These are phyloP conservation scores for Chouioia cunea DNA, from an alignment of 2,888 invertebrate species.

Conservation along the genomic window DNA sequence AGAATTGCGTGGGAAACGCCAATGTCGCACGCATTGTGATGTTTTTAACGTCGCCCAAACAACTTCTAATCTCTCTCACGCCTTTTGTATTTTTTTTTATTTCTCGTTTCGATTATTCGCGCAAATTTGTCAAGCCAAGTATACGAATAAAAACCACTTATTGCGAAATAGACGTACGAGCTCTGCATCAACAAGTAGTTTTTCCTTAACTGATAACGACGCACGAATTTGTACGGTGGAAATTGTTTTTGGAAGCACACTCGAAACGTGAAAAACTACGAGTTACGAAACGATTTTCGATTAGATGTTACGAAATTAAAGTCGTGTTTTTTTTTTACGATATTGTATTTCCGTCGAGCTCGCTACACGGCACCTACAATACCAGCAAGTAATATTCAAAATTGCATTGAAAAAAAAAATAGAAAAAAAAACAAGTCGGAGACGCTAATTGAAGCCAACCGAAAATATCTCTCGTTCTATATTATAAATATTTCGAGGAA, in stretches of 20 bases:
- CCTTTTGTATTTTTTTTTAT: slow-evolving; percentile 3
- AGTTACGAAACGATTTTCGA: too few relatives aligned
- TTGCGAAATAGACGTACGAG: not conserved
- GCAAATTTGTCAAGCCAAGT: not conserved
- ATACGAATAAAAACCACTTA: not conserved
- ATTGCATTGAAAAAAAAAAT: too few relatives aligned
- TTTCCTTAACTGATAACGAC: not conserved
- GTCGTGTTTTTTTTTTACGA: too few relatives aligned
- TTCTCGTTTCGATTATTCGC: not conserved
- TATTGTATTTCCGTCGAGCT: too few relatives aligned
- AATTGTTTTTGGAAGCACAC: too few relatives aligned
- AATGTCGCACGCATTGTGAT: too few relatives aligned
- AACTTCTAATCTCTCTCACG: slow-evolving; percentile 23
- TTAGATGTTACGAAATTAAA: too few relatives aligned
- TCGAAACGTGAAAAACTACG: too few relatives aligned
- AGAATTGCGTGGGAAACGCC: too few relatives aligned
- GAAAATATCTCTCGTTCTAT: not conserved
- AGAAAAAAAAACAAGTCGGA: too few relatives aligned
- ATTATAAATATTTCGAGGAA: not conserved
- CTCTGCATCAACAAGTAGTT: not conserved
- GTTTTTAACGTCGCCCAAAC: not conserved
- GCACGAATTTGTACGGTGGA: not conserved
- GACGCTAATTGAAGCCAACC: not conserved
- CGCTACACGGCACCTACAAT: too few relatives aligned
- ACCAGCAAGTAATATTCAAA: too few relatives aligned